Conservation (phyloP, 2,888 invertebrate species). For the Cheilosia variabilis region DNA sequence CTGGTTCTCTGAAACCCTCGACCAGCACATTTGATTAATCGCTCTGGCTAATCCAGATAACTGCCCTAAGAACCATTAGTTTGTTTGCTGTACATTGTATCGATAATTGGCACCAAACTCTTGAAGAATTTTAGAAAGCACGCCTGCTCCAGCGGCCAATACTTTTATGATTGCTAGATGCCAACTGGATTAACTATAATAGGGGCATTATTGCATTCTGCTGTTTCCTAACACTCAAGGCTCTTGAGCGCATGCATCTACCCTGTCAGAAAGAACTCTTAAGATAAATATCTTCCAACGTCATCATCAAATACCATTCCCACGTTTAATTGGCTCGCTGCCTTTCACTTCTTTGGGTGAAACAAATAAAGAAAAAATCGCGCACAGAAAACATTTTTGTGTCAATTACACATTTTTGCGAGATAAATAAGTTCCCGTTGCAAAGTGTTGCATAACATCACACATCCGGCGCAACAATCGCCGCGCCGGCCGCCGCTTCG, state of each 20-base stretch:
- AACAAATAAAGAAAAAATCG: constrained; percentile 32
- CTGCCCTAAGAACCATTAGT: too few species aligned
- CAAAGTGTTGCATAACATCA: constrained; percentile 69
- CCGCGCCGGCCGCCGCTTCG: constrained; percentile 9
- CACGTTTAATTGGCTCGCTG: constrained; percentile 73
- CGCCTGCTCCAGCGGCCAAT: constrained; percentile 8
- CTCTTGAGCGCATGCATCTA: constrained; percentile 28
- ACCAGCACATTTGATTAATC: too few species aligned
- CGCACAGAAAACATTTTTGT: constrained; percentile 71
- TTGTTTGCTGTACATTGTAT: background rate
- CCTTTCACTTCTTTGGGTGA: constrained; percentile 69
- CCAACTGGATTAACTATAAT: constrained; percentile 35
- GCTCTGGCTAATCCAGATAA: too few species aligned
- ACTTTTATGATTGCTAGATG: constrained; percentile 39
- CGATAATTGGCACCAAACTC: constrained; percentile 2
- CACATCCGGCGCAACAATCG: constrained; percentile 71
- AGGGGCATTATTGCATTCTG: constrained; percentile 49
- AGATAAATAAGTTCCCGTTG: constrained; percentile 75
- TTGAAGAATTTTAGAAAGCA: constrained; percentile 59
- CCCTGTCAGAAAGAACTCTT: constrained; percentile 59
- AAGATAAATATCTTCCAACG: constrained; percentile 71
- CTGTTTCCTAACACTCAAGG: constrained; percentile 15
- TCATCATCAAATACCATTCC: constrained; percentile 74
- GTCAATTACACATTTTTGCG: constrained; percentile 75
- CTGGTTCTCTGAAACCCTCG: too few species aligned